Evolutionary conservation across 2,797 vertebrate species (phyloP).

Genomic region (Enteromius radiatus): DNA sequence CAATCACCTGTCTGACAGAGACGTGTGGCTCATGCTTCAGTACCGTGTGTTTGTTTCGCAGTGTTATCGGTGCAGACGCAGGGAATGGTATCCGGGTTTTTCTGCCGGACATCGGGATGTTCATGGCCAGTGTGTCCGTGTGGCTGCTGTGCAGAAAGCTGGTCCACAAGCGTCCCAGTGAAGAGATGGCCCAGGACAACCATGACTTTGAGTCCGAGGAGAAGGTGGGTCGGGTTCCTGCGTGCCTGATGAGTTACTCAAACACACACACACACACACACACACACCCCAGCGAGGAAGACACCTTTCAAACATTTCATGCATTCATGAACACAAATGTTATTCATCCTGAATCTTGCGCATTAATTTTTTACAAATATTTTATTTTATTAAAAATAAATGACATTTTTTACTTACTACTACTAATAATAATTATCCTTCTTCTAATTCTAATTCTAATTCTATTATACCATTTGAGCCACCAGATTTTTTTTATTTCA

Average conservation of each 20-base stretch:
- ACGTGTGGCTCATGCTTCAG: neutral
- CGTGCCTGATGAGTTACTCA: neutral
- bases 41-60: constrained; percentile 60
- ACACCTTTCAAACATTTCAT: too few species aligned
- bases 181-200: constrained; percentile 91
- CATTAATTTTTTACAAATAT: too few species aligned
- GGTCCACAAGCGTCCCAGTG: constrained; percentile 84
- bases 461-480: neutral
- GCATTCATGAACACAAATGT: neutral
- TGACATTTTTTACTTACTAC: too few species aligned
- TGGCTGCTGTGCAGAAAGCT: constrained; percentile 95
- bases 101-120: constrained; percentile 96
- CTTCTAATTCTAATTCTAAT: too few species aligned
- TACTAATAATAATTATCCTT: neutral
- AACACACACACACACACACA: neutral
- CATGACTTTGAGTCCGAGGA: constrained; percentile 89
- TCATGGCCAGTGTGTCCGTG: constrained; percentile 86
- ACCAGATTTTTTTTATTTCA: neutral
- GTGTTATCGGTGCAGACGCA: constrained; percentile 91
- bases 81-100: constrained; percentile 96
- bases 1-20: neutral
- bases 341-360: too few species aligned
- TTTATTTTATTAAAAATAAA: too few species aligned
- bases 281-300: neutral
- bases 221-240: constrained; percentile 77